These are phyloP conservation scores for Clamator glandarius DNA, from an alignment of 2,797 vertebrate species.

Conservation along the genomic window DNA sequence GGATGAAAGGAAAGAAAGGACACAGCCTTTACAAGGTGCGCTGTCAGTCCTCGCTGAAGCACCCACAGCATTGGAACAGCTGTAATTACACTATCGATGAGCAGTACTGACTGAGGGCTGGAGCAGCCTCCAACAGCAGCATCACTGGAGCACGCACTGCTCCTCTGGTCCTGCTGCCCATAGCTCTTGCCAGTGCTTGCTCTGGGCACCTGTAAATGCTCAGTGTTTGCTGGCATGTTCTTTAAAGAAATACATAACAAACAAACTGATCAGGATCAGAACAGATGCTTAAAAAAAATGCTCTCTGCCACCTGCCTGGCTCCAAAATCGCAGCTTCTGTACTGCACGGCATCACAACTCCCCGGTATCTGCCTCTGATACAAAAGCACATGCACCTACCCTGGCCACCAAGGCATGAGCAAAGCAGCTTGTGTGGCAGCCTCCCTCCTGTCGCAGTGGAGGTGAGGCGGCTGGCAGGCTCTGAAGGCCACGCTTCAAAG, in stretches of 20 bases:
- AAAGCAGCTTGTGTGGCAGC: background rate
- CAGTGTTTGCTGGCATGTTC: background rate
- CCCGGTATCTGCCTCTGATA: background rate
- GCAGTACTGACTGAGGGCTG: no score
- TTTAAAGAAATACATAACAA: background rate
- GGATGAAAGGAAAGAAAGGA: background rate
- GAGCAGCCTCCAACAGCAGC: background rate
- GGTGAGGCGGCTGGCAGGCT: background rate
- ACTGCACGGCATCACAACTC: background rate
- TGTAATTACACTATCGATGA: background rate
- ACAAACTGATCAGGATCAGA: background rate
- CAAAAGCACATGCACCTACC: background rate
- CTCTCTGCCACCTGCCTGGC: background rate
- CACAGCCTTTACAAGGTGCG: background rate
- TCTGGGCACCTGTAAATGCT: background rate
- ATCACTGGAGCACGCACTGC: background rate
- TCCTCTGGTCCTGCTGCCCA: background rate
- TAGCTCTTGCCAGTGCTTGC: background rate
- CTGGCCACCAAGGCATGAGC: background rate
- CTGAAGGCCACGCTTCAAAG: rapidly evolving
- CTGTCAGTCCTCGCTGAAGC: background rate
- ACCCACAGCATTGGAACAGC: background rate
- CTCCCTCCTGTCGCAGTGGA: background rate
- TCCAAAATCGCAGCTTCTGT: background rate
- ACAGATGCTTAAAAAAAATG: background rate